A percentile compares a stretch with the other conserved stretches of the same genome.
Conservation (phyloP, 1,140 invertebrate genomes). For the Charaxes varanes region DNA sequence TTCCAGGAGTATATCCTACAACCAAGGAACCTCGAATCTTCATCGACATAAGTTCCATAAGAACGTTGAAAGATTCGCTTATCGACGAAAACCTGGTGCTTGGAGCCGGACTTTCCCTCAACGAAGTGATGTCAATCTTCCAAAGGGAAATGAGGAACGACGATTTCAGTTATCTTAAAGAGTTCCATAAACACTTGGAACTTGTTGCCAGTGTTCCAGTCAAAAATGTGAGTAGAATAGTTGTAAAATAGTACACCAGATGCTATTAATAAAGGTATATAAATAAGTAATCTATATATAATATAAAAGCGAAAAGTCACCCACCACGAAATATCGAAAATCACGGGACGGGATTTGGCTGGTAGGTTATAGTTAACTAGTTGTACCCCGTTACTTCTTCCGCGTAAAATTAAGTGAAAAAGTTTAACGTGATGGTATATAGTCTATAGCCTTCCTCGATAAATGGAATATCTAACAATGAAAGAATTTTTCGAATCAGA, state of each 20-base stretch:
- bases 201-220: conserved; percentile 83
- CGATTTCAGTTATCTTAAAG: conserved; percentile 67
- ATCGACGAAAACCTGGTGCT: conserved; percentile 74
- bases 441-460: too few species aligned
- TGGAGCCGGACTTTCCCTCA: conserved; percentile 80
- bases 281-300: too few species aligned
- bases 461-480: too few species aligned
- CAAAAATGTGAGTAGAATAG: conserved; percentile 78
- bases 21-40: conserved; percentile 28
- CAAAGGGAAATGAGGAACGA: conserved; percentile 64
- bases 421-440: too few species aligned
- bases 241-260: background rate
- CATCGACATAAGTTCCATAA: conserved; percentile 74
- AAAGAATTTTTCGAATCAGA: too few species aligned
- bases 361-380: too few species aligned
- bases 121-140: conserved; percentile 78
- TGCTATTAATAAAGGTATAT: conserved; percentile 1
- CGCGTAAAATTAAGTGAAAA: too few species aligned
- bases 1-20: conserved; percentile 46
- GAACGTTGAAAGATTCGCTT: conserved; percentile 75
- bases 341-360: too few species aligned
- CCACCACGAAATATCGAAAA: too few species aligned
- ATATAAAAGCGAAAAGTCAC: too few species aligned
- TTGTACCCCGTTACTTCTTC: too few species aligned
- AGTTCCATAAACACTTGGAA: conserved; percentile 76